Evolutionary conservation across 1,140 invertebrate genomes (phyloP), one percentile per base, ranked within the genome.

Genomic region (Dendroctonus ponderosae): DNA sequence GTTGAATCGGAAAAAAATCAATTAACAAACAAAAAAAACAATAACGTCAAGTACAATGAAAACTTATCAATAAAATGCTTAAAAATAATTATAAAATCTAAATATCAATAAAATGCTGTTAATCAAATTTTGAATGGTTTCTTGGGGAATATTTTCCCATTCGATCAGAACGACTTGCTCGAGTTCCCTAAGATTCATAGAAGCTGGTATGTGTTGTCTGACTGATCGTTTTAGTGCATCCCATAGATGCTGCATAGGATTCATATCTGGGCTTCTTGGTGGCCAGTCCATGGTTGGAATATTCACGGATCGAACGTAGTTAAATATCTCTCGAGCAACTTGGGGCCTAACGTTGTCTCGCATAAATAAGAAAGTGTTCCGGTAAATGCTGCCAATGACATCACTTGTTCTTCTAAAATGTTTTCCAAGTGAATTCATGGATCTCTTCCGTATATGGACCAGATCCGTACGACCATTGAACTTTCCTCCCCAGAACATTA

Each of bases 401-500:
- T 51, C 37, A 62, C 37, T 49, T 67, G 49, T 56, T 67, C 60
- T 40, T 65, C 42, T 50, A 66, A 14, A 51, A 54, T 68, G 37
- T 65, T 68, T 48, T 65, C 48, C 4, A 63, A 15, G 43, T 6
- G 48, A 38, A 46, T 53, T 67, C 59, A 67, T 63, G 14, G 60
- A 67, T 38, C 38, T 67, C 14, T 9, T 26, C 52, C 57, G 49
- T 54, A 64, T 46, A 54, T 43, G 63, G 63, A 68, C 50, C 56
- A 69, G 44, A 44, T 69, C 68, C 72, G 62, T 70, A 62, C 62
- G 72, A 46, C 12, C 65, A 65, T 67, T 49, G 40, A 67, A 62
- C 43, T 63, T 56, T 68, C 68, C 72, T 12, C 48, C 43, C 57
- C 58, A 67, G 43, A 67, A 60, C 52, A 65, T 44, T 51, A 53